These are phyloP conservation scores for Lasaia peninsularis DNA, from an alignment of 1,140 invertebrate species.

Conservation along the genomic window DNA sequence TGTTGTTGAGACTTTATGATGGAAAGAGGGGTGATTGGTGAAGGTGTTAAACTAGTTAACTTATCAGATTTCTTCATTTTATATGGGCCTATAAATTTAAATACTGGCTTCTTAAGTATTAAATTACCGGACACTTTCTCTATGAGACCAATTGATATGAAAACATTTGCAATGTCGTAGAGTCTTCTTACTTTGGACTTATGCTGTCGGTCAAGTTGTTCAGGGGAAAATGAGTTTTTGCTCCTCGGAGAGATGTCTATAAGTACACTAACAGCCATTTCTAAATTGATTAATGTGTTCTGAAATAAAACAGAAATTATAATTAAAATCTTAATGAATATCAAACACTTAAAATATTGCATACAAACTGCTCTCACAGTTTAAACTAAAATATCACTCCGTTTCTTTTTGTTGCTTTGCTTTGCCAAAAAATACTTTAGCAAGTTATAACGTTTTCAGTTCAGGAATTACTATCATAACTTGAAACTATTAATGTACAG, in stretches of 20 bases:
- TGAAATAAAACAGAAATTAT: constrained; percentile 56
- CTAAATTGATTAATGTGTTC: constrained; percentile 82
- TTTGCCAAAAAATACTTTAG: no score
- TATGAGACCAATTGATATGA: constrained; percentile 83
- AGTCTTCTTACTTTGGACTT: constrained; percentile 84
- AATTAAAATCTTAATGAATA: constrained; percentile 4
- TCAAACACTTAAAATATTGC: not conserved
- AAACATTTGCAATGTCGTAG: constrained; percentile 87
- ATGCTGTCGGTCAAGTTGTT: constrained; percentile 71
- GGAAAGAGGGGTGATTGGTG: constrained; percentile 61
- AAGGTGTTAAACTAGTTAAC: constrained; percentile 38
- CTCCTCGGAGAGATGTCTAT: constrained; percentile 67
- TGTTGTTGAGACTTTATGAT: constrained; percentile 40
- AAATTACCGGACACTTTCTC: constrained; percentile 79
- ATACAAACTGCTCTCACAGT: no score
- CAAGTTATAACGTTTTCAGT: no score
- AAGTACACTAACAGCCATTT: constrained; percentile 83
- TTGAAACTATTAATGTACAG: no score
- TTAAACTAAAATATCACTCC: no score
- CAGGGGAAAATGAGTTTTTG: constrained; percentile 50
- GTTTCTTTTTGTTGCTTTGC: no score
- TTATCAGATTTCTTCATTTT: constrained; percentile 59
- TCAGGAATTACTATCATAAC: no score
- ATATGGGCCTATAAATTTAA: constrained; percentile 82
- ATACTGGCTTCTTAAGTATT: constrained; percentile 82